Percentiles rank a stretch among this genome's conserved stretches.
Evolutionary conservation across 2,888 invertebrate species (phyloP).

Genomic region (Dascillus cervinus): DNA sequence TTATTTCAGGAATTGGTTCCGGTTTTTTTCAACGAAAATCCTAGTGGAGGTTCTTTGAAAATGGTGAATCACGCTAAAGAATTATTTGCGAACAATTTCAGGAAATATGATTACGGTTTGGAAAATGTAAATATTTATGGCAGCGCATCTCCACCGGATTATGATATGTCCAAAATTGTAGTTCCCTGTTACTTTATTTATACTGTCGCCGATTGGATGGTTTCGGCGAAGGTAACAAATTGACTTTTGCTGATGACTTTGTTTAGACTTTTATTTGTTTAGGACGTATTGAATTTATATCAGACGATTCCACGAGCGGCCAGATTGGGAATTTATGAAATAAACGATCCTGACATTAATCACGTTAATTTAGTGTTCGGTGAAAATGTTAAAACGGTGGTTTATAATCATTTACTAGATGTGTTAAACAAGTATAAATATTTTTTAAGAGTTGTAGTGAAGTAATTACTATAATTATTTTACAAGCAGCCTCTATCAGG

Average conservation of each 20-base stretch:
- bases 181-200: slow-evolving; percentile 55
- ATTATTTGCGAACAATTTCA: slow-evolving; percentile 40
- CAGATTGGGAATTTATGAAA: slow-evolving; percentile 31
- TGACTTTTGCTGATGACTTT: background rate
- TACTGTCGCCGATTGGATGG: slow-evolving; percentile 56
- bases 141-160: slow-evolving; percentile 47
- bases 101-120: slow-evolving; percentile 49
- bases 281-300: slow-evolving; percentile 37
- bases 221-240: slow-evolving; percentile 46
- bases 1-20: slow-evolving; percentile 32
- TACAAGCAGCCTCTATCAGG: too few relatives aligned
- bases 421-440: slow-evolving; percentile 3
- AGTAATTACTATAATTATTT: too few relatives aligned
- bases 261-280: slow-evolving; percentile 20
- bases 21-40: slow-evolving; percentile 35
- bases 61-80: slow-evolving; percentile 35
- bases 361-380: slow-evolving; percentile 40
- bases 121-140: slow-evolving; percentile 46
- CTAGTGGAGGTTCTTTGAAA: slow-evolving; percentile 35
- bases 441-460: too few relatives aligned
- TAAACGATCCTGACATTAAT: slow-evolving; percentile 35
- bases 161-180: slow-evolving; percentile 51
- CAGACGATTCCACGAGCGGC: slow-evolving; percentile 28
- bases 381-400: slow-evolving; percentile 26
- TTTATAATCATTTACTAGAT: slow-evolving; percentile 6